A percentile compares a stretch with the other conserved stretches of the same genome.
Evolutionary conservation across 2,113 vertebrate species (phyloP).

Genomic region (Chrysochloris asiatica): DNA sequence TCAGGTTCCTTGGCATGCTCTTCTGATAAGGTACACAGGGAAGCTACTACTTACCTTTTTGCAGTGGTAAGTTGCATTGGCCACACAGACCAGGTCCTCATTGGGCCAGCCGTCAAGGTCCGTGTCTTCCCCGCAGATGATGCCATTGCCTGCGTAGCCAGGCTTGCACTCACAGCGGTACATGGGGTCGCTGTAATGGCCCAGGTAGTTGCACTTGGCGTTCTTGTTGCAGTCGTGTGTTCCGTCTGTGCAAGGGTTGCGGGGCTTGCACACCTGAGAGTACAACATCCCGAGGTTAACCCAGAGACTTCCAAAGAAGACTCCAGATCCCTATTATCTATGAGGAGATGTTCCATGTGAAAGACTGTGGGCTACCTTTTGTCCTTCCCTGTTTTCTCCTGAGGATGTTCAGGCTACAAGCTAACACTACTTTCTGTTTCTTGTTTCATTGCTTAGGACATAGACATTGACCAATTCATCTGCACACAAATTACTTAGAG

Average conservation of each 20-base stretch:
- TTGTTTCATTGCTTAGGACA: background rate
- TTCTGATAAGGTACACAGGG: fast-evolving
- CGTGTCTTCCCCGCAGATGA: conserved; percentile 96
- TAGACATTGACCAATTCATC: background rate
- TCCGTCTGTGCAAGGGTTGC: conserved; percentile 95
- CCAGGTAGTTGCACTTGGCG: conserved; percentile 97
- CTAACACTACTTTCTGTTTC: background rate
- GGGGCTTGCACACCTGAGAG: conserved; percentile 93
- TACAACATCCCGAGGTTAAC: background rate
- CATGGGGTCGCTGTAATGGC: conserved; percentile 96
- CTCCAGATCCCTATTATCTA: background rate
- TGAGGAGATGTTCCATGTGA: background rate
- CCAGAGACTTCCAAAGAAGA: background rate
- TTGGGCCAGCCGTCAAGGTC: conserved; percentile 99
- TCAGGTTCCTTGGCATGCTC: background rate
- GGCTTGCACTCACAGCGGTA: conserved; percentile 98
- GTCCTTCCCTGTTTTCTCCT: no score
- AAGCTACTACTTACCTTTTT: conserved; percentile 90
- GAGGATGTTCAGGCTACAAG: background rate
- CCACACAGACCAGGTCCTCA: conserved; percentile 91
- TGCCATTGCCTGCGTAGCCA: conserved; percentile 96
- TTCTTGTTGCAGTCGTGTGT: conserved; percentile 97
- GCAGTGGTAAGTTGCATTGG: conserved; percentile 98
- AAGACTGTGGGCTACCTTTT: no score
- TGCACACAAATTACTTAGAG: background rate